Evolutionary conservation across 2,797 vertebrate species (phyloP), one percentile per base, ranked within the genome.

Genomic region (Ambastaia sidthimunki): DNA sequence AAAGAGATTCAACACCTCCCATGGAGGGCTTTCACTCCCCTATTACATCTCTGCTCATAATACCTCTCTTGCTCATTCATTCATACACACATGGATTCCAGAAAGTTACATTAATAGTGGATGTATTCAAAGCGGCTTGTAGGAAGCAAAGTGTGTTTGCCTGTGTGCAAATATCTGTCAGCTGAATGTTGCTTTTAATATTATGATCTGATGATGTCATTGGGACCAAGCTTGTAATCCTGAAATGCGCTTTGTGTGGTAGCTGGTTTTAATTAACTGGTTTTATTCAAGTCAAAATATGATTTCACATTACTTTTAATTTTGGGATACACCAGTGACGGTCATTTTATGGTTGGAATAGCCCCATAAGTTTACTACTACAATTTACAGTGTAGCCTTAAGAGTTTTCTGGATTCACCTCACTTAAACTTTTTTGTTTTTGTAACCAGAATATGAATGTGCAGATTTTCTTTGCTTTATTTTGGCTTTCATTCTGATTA

Each of bases 1-100:
- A 90, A 91, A 88, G 84, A 89, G 89, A 92, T 91, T 91, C 90
- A 84, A 89, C 91, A 87, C 92, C 93, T 94, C 95, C 95, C 95
- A 93, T 90, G 94, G 93, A 81, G 93, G 91, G 87, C 85, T 94
- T 94, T 94, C 93, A 93, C 85, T 85, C 73, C 85, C 91, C 88
- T 93, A 93, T 93, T 91, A 90, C 89, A 89, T 88, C 85, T 85
- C 76, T 86, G 82, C 78, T 71, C 44, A 3, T 80, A 52, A 65
- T 74, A 63, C 84, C 50, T 74, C 78, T 84, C 83, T 85, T 70
- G 67, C 47, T 79, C 82, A 82, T 81, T 86, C 60, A n/a, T 63
- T 50, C 65, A 66, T 15, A 72, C 57, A 59, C 50, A 57, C 44
- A 68, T 65, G 48, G 48, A 47, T 70, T 81, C 23, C 7, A 34